Evolutionary conservation across 2,113 vertebrate genomes (phyloP).

Genomic region (Mola mola): DNA sequence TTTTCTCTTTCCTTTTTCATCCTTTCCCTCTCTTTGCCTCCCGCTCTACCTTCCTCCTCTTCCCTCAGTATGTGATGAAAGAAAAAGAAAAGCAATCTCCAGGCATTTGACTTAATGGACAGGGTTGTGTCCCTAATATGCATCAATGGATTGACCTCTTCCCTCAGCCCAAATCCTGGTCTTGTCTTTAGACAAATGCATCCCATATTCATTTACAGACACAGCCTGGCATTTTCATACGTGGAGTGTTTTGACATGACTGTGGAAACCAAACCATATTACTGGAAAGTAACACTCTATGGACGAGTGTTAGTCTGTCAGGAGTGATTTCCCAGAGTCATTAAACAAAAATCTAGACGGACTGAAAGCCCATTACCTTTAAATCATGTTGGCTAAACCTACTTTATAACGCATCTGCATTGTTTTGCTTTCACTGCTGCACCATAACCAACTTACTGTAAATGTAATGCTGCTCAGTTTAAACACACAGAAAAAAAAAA

Average conservation of each 20-base stretch:
- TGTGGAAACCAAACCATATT: slow-evolving; percentile 54
- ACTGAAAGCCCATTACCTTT: slow-evolving; percentile 32
- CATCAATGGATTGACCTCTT: slow-evolving; percentile 71
- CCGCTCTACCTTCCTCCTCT: neutral
- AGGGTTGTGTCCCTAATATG: slow-evolving; percentile 75
- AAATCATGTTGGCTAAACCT: too few relatives aligned
- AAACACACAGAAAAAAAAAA: neutral
- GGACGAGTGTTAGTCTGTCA: slow-evolving; percentile 34
- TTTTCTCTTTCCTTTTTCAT: slow-evolving; percentile 35
- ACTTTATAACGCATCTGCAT: neutral
- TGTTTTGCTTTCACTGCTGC: too few relatives aligned
- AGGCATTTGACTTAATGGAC: slow-evolving; percentile 79
- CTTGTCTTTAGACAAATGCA: slow-evolving; percentile 18
- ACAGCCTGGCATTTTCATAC: slow-evolving; percentile 8
- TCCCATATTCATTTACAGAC: slow-evolving; percentile 31
- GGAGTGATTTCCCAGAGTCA: slow-evolving; percentile 40
- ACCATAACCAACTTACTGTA: neutral
- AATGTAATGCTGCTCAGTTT: too few relatives aligned
- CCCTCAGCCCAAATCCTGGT: slow-evolving; percentile 27
- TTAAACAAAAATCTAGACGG: slow-evolving; percentile 29
- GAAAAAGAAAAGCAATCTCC: slow-evolving; percentile 66
- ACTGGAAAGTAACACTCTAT: slow-evolving; percentile 27
- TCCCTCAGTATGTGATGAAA: too few relatives aligned
- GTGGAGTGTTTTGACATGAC: slow-evolving; percentile 47
- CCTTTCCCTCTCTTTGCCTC: neutral